Conservation (phyloP, 1,140 invertebrate species). For the Arion vulgaris region DNA sequence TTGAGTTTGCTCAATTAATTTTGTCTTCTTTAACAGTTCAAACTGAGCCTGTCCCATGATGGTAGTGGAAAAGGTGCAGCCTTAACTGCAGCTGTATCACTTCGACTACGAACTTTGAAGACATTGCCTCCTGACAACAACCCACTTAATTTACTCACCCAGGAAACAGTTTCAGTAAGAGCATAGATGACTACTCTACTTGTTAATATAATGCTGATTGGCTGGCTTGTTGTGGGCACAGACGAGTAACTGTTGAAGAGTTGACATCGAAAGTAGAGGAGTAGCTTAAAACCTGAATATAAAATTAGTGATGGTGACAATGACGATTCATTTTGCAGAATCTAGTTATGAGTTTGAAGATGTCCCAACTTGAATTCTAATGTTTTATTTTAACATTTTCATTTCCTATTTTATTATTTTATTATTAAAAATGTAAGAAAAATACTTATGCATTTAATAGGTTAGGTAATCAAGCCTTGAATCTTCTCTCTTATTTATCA, state of each 20-base stretch:
- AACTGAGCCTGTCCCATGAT: conserved; percentile 97
- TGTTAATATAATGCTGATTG: background rate
- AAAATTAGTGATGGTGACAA: background rate
- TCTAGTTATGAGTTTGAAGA: too few species aligned
- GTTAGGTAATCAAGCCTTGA: too few species aligned
- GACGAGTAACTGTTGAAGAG: background rate
- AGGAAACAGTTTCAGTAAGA: background rate
- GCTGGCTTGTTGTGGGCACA: background rate
- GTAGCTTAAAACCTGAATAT: too few species aligned
- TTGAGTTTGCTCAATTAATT: background rate
- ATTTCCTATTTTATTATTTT: too few species aligned
- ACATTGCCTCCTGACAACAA: background rate
- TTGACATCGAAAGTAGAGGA: background rate
- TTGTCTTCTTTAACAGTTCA: conserved; percentile 81
- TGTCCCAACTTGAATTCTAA: too few species aligned
- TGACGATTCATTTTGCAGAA: background rate
- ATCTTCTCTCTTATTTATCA: too few species aligned
- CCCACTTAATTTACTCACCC: background rate
- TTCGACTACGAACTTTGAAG: conserved; percentile 49
- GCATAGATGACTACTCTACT: background rate
- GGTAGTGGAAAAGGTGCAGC: conserved; percentile 98
- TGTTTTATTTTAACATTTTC: too few species aligned
- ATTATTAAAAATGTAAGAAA: too few species aligned
- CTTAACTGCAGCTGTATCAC: conserved; percentile 93
- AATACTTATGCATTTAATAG: too few species aligned